Evolutionary conservation across 2,113 vertebrate genomes (phyloP).

Genomic region (Zosterops japonicus): DNA sequence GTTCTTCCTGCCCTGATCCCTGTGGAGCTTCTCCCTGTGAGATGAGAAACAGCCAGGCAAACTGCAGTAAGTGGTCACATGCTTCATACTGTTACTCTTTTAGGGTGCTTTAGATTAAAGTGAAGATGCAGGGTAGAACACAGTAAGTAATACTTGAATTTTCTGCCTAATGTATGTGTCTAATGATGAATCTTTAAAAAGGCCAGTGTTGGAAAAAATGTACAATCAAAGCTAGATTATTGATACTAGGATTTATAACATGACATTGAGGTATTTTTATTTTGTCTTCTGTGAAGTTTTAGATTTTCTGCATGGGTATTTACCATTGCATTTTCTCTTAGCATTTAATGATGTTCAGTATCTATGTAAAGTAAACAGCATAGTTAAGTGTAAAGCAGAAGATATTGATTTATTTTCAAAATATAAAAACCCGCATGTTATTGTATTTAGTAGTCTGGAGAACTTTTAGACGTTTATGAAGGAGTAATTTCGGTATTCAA

Average conservation of each 20-base stretch:
- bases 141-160: not conserved
- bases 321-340: not conserved
- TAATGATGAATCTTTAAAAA: conserved; percentile 40
- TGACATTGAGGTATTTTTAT: not conserved
- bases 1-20: conserved; percentile 78
- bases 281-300: not conserved
- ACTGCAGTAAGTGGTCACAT: conserved; percentile 85
- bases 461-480: not conserved
- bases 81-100: not conserved
- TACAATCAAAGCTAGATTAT: not conserved
- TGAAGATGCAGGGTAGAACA: not conserved
- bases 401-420: not conserved
- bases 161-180: not conserved
- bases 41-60: conserved; percentile 64
- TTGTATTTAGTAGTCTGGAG: not conserved
- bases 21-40: conserved; percentile 78
- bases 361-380: not conserved
- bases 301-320: not conserved
- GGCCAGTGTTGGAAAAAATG: conserved; percentile 32
- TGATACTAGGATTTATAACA: not conserved
- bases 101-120: not conserved
- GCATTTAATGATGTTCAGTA: not conserved
- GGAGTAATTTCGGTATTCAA: not conserved
- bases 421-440: not conserved
- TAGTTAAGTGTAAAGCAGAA: not conserved